Conservation (phyloP, 1,140 invertebrate genomes). For the Microplitis demolitor region DNA sequence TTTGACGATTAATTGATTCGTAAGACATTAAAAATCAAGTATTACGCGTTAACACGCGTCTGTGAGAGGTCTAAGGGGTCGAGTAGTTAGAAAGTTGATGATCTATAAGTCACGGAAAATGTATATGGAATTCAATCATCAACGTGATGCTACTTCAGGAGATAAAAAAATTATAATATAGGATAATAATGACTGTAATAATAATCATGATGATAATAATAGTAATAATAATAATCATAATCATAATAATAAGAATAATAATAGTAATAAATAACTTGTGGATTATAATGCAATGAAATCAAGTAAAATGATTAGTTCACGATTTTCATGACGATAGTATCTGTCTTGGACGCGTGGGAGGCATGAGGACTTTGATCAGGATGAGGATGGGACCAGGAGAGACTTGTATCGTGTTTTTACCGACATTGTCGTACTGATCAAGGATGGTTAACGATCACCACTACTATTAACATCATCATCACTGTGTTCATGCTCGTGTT, state of each 20-base stretch:
- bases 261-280: too few relatives aligned
- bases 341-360: conserved; percentile 32
- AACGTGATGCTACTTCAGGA: background rate
- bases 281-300: conserved; percentile 9
- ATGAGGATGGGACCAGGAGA: too few relatives aligned
- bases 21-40: conserved; percentile 12
- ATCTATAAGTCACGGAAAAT: background rate
- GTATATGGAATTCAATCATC: background rate
- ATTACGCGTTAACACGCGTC: conserved; percentile 23
- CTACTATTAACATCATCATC: background rate
- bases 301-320: background rate
- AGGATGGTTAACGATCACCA: too few relatives aligned
- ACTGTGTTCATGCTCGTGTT: too few relatives aligned
- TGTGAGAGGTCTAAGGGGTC: conserved; percentile 16
- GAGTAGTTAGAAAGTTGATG: background rate
- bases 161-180: background rate
- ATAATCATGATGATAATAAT: too few relatives aligned
- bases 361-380: background rate
- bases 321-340: conserved; percentile 13
- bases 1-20: conserved; percentile 19
- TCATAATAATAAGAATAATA: too few relatives aligned
- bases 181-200: too few relatives aligned
- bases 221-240: too few relatives aligned
- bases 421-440: too few relatives aligned
- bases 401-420: too few relatives aligned